Conservation (phyloP, 1,140 invertebrate genomes). For the Steinernema feltiae region DNA sequence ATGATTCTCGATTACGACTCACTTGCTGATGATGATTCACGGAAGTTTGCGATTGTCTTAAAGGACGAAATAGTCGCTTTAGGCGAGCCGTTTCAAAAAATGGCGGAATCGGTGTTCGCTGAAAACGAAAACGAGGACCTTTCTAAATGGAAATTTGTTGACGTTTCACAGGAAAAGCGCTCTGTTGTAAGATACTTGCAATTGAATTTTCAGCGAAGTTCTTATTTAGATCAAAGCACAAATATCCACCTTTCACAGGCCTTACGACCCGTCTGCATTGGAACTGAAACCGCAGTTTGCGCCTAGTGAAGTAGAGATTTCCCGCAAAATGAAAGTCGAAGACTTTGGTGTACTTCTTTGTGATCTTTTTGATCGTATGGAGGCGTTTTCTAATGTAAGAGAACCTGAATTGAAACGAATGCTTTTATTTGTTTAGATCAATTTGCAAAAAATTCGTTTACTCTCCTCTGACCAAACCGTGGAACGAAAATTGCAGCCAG, state of each 20-base stretch:
- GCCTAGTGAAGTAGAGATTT: background rate
- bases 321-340: background rate
- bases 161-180: too few species aligned
- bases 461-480: background rate
- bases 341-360: slow-evolving; percentile 22
- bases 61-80: background rate
- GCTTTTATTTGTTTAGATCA: background rate
- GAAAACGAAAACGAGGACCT: too few species aligned
- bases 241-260: too few species aligned
- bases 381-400: slow-evolving; percentile 18
- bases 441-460: slow-evolving; percentile 7
- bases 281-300: background rate
- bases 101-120: background rate
- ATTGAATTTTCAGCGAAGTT: too few species aligned
- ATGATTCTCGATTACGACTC: background rate
- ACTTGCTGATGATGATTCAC: background rate
- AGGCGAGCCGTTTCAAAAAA: background rate
- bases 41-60: background rate
- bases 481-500: slow-evolving; percentile 13
- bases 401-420: background rate
- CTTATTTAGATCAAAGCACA: background rate
- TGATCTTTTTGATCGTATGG: slow-evolving; percentile 29
- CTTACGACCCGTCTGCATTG: background rate
- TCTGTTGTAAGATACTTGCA: too few species aligned
- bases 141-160: too few species aligned